Conservation (phyloP, 2,888 invertebrate genomes). For the Smittia sp. region DNA sequence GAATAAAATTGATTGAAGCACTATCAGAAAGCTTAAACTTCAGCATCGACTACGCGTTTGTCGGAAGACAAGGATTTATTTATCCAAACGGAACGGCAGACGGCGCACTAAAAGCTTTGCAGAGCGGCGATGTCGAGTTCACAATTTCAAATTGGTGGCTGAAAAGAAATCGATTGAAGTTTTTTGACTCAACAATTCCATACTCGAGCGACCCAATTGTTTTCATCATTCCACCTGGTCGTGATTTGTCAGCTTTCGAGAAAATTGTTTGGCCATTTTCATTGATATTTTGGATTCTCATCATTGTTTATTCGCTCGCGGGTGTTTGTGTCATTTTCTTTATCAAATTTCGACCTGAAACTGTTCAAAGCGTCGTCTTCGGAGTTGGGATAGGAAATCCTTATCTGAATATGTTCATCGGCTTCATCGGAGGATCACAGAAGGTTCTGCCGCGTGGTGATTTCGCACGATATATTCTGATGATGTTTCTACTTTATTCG, state of each 20-base stretch:
- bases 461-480: neutral
- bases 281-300: neutral
- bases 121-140: neutral
- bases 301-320: neutral
- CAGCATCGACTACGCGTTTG: neutral
- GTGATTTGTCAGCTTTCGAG: neutral
- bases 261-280: neutral
- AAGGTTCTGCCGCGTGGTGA: neutral
- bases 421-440: neutral
- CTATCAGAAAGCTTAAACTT: conserved; percentile 13
- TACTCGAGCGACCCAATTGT: neutral
- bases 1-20: neutral
- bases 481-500: neutral
- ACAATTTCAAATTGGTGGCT: neutral
- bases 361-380: neutral
- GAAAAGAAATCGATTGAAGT: conserved; percentile 3
- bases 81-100: neutral
- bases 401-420: neutral
- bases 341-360: neutral
- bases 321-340: neutral
- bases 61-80: neutral
- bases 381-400: neutral
- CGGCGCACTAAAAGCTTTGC: neutral
- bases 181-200: neutral
- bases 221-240: conserved; percentile 11